Conservation (phyloP, 2,113 vertebrate species). For the Epinephelus lanceolatus region DNA sequence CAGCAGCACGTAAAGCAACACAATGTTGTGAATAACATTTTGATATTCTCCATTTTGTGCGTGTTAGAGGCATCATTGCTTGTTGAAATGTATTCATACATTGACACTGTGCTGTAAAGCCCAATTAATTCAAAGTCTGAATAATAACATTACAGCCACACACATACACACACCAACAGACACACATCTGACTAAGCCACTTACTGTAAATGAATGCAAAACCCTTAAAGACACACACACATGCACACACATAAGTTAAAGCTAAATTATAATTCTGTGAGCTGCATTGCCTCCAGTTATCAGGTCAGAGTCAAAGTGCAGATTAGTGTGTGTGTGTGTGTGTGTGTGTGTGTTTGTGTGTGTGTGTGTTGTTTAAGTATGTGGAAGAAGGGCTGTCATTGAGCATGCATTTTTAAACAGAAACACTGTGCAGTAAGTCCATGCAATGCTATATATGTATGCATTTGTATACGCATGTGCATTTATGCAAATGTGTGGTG, state of each 20-base stretch:
- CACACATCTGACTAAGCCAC: neutral
- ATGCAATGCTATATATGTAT: slow-evolving; percentile 3
- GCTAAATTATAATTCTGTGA: slow-evolving; percentile 52
- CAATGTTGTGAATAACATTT: neutral
- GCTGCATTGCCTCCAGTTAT: slow-evolving; percentile 45
- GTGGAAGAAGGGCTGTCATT: neutral
- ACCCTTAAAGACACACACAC: neutral
- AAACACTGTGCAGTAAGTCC: slow-evolving; percentile 8
- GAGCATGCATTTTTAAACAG: slow-evolving; percentile 62
- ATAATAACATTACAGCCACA: slow-evolving; percentile 15
- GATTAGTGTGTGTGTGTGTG: slow-evolving; percentile 17
- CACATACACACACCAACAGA: neutral
- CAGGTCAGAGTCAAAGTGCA: slow-evolving; percentile 41
- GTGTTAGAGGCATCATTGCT: neutral
- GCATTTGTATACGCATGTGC: neutral
- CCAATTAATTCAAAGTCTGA: slow-evolving; percentile 4
- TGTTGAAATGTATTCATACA: slow-evolving; percentile 12
- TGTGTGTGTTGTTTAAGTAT: slow-evolving; percentile 2
- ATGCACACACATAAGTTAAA: slow-evolving; percentile 32
- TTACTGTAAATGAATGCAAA: slow-evolving; percentile 22
- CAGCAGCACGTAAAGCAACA: neutral
- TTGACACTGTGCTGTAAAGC: slow-evolving; percentile 11
- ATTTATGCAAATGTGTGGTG: slow-evolving; percentile 24
- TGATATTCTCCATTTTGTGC: neutral
- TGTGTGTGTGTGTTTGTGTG: slow-evolving; percentile 14